phyloP scores from a whole-genome alignment of 2,888 invertebrate genomes.

The Drosophila atripex region DNA sequence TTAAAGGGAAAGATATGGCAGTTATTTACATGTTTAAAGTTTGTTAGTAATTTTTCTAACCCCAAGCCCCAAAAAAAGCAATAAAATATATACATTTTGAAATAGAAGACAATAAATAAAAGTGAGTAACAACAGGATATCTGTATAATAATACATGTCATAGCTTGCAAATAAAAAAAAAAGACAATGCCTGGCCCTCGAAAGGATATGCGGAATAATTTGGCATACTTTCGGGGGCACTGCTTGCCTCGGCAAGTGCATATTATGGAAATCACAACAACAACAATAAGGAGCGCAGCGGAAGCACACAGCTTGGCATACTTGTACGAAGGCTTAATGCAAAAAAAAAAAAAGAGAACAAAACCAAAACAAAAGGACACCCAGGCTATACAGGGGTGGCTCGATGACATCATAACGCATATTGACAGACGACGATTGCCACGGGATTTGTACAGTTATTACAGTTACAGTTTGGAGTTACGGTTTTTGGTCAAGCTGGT shows the following conservation, averaged over 20 bases:
- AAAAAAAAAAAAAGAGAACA: conserved; percentile 19
- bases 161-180: not conserved
- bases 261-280: conserved; percentile 40
- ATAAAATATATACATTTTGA: too few species aligned
- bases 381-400: conserved; percentile 19
- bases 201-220: conserved; percentile 43
- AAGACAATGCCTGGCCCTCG: conserved; percentile 31
- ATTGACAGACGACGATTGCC: conserved; percentile 23
- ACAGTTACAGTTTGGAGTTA: not conserved
- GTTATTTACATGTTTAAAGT: too few species aligned
- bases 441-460: conserved; percentile 44
- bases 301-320: conserved; percentile 53
- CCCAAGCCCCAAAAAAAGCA: too few species aligned
- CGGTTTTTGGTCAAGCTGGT: conserved; percentile 22
- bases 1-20: not conserved
- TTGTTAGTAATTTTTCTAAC: too few species aligned
- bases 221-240: conserved; percentile 44
- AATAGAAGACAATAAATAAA: not conserved
- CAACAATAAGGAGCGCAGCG: conserved; percentile 36
- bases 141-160: not conserved
- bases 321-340: conserved; percentile 53
- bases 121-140: too few species aligned
- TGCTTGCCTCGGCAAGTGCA: conserved; percentile 51
- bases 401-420: conserved; percentile 64
- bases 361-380: conserved; percentile 24